Evolutionary conservation across 2,888 invertebrate genomes (phyloP), one percentile per base, ranked within the genome.

Genomic region (Gari tellinella): DNA sequence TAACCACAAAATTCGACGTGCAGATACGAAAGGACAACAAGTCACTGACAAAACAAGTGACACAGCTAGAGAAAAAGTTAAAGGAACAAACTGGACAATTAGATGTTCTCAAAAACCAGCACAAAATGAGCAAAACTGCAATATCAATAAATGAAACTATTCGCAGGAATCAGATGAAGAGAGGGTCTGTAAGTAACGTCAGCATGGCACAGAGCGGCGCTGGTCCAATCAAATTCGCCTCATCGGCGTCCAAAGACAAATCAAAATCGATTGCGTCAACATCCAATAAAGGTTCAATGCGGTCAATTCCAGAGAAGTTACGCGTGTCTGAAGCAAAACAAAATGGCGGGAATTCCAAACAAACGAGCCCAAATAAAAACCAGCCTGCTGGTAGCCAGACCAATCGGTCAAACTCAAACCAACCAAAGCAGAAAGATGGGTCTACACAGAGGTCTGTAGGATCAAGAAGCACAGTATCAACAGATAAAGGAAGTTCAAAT

Each of bases 121-220:
- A 78, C 37, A 78, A 78, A 53, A 61, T 78, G 69, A 78, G 69
- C n/a, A 78, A 74, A 31, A 78, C 78, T 2, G 78, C 78, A 1
- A 37, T 67, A 45, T 73, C 78, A 17, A 78, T 78, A 23, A 78
- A 78, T 38, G 58, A 74, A 7, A 69, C 70, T 52, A 74, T 70
- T 19, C 43, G 45, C 48, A 58, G 70, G 19, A 63, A 46, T 19
- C 67, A 62, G 14, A 37, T 25, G 3, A 21, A 14, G 4, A 40
- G 48, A 23, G 70, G 75, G 12, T 7, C 38, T 8, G 57, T 65
- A 1, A 55, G 53, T 19, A 21, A 48, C 8, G 31, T 66, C 4
- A 78, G 77, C 37, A 19, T 78, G 21, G 77, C 77, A 1, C 62
- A 72, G 26, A 78, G 60, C 25, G 77, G 77, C 12, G 41, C 46